phyloP scores from a whole-genome alignment of 2,797 vertebrate species.

The Lutjanus argentimaculatus region DNA sequence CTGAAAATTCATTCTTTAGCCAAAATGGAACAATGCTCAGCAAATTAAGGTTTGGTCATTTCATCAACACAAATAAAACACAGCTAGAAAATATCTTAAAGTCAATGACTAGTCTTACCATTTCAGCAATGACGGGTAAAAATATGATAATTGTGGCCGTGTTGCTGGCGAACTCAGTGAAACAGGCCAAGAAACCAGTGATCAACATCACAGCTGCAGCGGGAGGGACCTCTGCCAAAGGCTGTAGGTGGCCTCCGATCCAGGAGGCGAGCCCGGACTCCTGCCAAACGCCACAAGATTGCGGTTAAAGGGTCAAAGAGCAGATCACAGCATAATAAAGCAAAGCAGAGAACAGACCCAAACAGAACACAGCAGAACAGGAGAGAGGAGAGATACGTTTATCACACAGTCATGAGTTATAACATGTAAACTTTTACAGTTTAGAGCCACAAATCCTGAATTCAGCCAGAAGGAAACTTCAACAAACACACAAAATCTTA shows the following conservation, averaged over 20 bases:
- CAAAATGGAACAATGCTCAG: too few relatives aligned
- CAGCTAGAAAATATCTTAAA: neutral
- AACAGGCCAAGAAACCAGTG: constrained; percentile 91
- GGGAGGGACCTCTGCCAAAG: constrained; percentile 90
- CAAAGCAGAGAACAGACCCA: constrained; percentile 32
- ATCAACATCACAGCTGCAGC: constrained; percentile 91
- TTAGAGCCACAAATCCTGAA: neutral
- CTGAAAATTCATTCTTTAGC: too few relatives aligned
- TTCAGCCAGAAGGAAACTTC: neutral
- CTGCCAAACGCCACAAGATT: constrained; percentile 78
- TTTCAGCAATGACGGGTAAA: constrained; percentile 93
- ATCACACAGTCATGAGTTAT: neutral
- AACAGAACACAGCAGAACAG: constrained; percentile 27
- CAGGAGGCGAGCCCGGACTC: constrained; percentile 94
- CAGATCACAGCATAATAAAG: constrained; percentile 62
- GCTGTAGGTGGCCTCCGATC: constrained; percentile 93
- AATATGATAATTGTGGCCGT: constrained; percentile 98
- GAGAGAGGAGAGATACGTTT: neutral
- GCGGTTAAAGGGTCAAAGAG: constrained; percentile 45
- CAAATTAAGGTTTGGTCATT: too few relatives aligned
- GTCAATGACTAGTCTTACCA: constrained; percentile 85
- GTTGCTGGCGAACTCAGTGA: constrained; percentile 98
- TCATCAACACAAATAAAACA: neutral
- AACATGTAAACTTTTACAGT: neutral
- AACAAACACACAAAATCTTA: neutral